Conservation (phyloP, 2,888 invertebrate genomes). For the Stenoptilia bipunctidactyla region DNA sequence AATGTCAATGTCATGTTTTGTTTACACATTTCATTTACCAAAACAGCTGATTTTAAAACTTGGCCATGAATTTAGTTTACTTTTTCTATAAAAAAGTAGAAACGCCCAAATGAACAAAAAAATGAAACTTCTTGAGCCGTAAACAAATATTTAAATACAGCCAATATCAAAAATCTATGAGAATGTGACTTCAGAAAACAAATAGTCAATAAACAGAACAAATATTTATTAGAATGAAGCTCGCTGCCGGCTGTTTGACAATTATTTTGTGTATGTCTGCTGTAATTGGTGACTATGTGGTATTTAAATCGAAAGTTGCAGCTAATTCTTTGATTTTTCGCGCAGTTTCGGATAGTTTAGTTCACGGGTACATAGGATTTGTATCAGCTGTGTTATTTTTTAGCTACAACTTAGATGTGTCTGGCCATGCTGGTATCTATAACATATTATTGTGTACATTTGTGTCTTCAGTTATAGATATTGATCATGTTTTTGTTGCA, state of each 20-base stretch:
- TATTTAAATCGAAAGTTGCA: slow-evolving; percentile 45
- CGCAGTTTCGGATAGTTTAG: slow-evolving; percentile 36
- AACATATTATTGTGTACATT: slow-evolving; percentile 40
- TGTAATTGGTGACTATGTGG: slow-evolving; percentile 41
- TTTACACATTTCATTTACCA: too few species aligned
- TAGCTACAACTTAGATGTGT: slow-evolving; percentile 26
- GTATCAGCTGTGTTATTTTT: slow-evolving; percentile 43
- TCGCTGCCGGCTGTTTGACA: slow-evolving; percentile 27
- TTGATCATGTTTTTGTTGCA: slow-evolving; percentile 52
- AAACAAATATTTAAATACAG: too few species aligned
- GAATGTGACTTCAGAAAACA: too few species aligned
- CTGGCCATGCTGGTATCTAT: slow-evolving; percentile 20
- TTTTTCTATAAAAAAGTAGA: too few species aligned
- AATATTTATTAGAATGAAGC: slow-evolving; percentile 28
- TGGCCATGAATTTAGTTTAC: too few species aligned
- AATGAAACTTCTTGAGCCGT: too few species aligned
- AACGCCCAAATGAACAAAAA: too few species aligned
- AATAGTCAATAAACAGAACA: too few species aligned
- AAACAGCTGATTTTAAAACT: too few species aligned
- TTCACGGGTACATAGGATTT: slow-evolving; percentile 40
- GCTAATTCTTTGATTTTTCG: slow-evolving; percentile 29
- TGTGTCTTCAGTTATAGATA: slow-evolving; percentile 42
- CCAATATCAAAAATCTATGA: too few species aligned
- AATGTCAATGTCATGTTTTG: too few species aligned
- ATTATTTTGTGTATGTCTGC: slow-evolving; percentile 28